A percentile compares a stretch with the other conserved stretches of the same genome.
Conservation (phyloP, 2,888 invertebrate species). For the Eupithecia subumbrata region DNA sequence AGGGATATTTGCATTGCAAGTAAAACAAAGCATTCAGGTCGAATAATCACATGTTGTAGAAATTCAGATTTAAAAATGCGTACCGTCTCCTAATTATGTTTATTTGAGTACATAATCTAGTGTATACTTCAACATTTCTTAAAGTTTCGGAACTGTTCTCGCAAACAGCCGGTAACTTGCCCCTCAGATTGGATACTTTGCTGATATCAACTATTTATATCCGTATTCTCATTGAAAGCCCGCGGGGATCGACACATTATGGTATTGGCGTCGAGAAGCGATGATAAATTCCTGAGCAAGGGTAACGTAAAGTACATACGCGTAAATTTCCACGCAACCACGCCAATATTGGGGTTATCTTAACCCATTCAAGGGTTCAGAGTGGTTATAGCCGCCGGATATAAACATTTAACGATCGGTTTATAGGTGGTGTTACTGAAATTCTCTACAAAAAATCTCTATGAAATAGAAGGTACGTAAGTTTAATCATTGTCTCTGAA, state of each 20-base stretch:
- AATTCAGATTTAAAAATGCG: background rate
- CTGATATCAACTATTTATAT: conserved; percentile 29
- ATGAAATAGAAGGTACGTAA: background rate
- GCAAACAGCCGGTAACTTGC: conserved; percentile 5
- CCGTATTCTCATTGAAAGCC: conserved; percentile 23
- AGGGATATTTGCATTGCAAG: background rate
- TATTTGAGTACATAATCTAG: background rate
- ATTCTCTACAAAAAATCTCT: background rate
- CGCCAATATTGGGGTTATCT: conserved; percentile 11
- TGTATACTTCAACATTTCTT: background rate
- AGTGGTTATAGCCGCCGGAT: background rate
- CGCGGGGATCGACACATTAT: conserved; percentile 29
- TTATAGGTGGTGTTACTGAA: background rate
- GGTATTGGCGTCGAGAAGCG: conserved; percentile 12
- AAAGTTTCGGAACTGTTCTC: background rate
- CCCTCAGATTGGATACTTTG: conserved; percentile 18
- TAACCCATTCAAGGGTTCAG: background rate
- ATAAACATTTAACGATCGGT: background rate
- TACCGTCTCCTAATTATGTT: background rate
- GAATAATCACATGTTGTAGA: background rate
- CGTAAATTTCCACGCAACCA: conserved; percentile 27
- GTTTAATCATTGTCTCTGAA: background rate
- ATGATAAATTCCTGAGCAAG: conserved; percentile 17
- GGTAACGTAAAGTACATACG: conserved; percentile 19
- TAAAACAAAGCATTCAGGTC: background rate